These are phyloP conservation scores for Phrynocephalus versicolor DNA, from an alignment of 2,113 vertebrate genomes.

Conservation along the genomic window DNA sequence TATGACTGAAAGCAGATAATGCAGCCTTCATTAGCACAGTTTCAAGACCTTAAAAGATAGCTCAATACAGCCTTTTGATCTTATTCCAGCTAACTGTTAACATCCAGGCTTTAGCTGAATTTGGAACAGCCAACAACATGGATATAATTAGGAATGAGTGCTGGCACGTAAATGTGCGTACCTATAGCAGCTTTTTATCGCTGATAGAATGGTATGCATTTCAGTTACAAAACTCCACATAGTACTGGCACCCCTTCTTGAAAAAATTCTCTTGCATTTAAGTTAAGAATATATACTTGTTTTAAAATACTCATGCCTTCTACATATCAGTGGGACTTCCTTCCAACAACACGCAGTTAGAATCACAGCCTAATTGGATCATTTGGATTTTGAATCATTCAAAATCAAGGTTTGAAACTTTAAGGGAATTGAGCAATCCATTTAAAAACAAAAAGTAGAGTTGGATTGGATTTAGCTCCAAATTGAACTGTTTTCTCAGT, in stretches of 20 bases:
- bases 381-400: constrained; percentile 10
- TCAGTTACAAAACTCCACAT: neutral
- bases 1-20: neutral
- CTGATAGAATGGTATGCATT: constrained; percentile 35
- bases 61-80: constrained; percentile 21
- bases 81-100: neutral
- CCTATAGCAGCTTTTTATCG: constrained; percentile 55
- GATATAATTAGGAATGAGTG: constrained; percentile 7
- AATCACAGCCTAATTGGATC: neutral
- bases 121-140: constrained; percentile 34
- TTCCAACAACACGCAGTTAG: neutral
- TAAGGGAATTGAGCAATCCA: neutral
- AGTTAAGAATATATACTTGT: neutral
- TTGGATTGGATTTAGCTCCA: constrained; percentile 48
- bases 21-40: neutral
- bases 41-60: neutral
- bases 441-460: constrained; percentile 43
- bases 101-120: constrained; percentile 21
- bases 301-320: neutral
- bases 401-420: constrained; percentile 37
- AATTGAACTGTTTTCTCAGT: constrained; percentile 45
- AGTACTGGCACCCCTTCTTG: neutral
- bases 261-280: constrained; percentile 30
- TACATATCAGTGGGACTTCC: neutral
- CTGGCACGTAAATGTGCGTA: constrained; percentile 54